Conservation (phyloP, 2,888 invertebrate genomes). For the Orthonevra nobilis region DNA sequence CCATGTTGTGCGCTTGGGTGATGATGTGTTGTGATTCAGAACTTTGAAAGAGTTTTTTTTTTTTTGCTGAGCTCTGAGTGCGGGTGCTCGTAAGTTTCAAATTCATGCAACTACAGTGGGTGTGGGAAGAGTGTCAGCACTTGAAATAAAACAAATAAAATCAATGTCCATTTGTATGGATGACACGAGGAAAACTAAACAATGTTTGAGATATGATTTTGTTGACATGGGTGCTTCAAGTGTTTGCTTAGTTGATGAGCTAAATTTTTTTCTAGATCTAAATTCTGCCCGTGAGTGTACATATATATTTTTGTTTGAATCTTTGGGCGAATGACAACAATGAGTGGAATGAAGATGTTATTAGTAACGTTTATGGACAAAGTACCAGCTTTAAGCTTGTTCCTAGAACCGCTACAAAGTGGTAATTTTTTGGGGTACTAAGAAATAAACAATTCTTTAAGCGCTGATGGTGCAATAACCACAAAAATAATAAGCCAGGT, state of each 20-base stretch:
- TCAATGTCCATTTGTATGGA: conserved; percentile 1
- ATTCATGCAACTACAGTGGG: conserved; percentile 39
- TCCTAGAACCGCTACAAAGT: too few relatives aligned
- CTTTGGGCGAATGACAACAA: too few relatives aligned
- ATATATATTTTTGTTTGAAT: too few relatives aligned
- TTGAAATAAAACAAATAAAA: background rate
- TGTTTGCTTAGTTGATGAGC: background rate
- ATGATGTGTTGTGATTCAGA: conserved; percentile 20
- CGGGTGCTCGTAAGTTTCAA: conserved; percentile 16
- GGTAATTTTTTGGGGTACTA: too few relatives aligned
- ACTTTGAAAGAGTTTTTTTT: conserved; percentile 12
- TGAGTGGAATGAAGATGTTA: too few relatives aligned
- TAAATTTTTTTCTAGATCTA: too few relatives aligned
- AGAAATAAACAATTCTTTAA: too few relatives aligned
- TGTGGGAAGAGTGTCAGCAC: conserved; percentile 22
- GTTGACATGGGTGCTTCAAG: background rate
- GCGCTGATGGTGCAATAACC: too few relatives aligned
- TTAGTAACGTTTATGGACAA: too few relatives aligned
- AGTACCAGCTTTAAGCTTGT: too few relatives aligned
- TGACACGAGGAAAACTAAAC: background rate
- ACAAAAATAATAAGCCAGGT: too few relatives aligned
- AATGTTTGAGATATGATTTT: background rate
- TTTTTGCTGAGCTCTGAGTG: conserved; percentile 1
- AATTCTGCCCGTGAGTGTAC: too few relatives aligned
- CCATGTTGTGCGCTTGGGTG: conserved; percentile 4